Evolutionary conservation across 2,888 invertebrate genomes (phyloP).

Genomic region (Hymenopus coronatus): DNA sequence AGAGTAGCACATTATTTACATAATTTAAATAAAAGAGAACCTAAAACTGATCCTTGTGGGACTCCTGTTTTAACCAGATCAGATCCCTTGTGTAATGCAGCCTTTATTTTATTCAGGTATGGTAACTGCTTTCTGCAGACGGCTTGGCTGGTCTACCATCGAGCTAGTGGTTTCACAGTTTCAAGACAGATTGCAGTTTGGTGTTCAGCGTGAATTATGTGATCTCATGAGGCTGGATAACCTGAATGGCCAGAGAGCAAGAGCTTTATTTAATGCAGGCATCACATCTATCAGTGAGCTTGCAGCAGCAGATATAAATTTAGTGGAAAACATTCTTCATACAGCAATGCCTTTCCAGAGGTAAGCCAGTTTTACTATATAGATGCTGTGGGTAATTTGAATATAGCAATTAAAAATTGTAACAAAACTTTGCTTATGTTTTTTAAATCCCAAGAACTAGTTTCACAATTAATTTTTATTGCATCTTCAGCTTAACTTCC

Average conservation of each 20-base stretch:
- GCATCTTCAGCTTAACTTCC: no score
- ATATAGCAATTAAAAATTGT: no score
- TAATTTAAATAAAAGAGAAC: no score
- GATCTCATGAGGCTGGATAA: slow-evolving; percentile 84
- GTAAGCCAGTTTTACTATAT: slow-evolving; percentile 40
- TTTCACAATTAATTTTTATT: no score
- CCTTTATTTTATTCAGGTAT: slow-evolving; percentile 62
- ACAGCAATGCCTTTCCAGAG: slow-evolving; percentile 82
- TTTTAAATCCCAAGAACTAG: no score
- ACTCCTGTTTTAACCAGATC: no score
- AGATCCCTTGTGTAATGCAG: no score
- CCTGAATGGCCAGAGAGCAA: slow-evolving; percentile 79
- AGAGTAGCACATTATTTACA: no score
- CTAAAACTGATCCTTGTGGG: no score
- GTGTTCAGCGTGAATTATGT: slow-evolving; percentile 86
- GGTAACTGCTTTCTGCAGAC: slow-evolving; percentile 92
- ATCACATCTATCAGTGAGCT: slow-evolving; percentile 74
- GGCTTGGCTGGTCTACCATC: slow-evolving; percentile 89
- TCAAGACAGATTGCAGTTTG: slow-evolving; percentile 91
- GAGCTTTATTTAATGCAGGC: slow-evolving; percentile 78
- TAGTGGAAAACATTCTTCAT: slow-evolving; percentile 72
- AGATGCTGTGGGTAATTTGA: no score
- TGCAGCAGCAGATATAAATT: slow-evolving; percentile 67
- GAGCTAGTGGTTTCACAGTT: slow-evolving; percentile 89
- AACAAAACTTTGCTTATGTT: no score